A percentile compares a stretch with the other conserved stretches of the same genome.
Conservation (phyloP, 2,113 vertebrate species). For the Microtus montanus region DNA sequence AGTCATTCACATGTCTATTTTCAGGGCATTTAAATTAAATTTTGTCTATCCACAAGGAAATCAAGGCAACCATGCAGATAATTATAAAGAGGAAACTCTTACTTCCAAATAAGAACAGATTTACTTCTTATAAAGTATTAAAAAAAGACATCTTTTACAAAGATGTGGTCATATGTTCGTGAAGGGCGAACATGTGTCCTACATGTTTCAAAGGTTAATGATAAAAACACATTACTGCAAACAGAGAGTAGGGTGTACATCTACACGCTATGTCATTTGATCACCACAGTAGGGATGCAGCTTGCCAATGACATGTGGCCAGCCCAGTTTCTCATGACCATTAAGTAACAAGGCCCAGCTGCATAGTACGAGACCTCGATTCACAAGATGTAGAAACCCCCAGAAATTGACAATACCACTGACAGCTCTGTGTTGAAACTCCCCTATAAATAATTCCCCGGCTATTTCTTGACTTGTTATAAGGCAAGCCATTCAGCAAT, state of each 20-base stretch:
- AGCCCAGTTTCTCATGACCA: slow-evolving; percentile 27
- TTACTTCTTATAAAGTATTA: slow-evolving; percentile 7
- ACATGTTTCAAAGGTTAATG: slow-evolving; percentile 24
- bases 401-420: slow-evolving; percentile 52
- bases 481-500: slow-evolving; percentile 68
- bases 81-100: background rate
- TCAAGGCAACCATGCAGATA: slow-evolving; percentile 9
- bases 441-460: slow-evolving; percentile 68
- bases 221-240: background rate
- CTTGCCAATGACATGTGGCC: background rate
- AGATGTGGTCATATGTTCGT: background rate
- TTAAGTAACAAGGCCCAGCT: slow-evolving; percentile 1
- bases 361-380: background rate
- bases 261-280: background rate
- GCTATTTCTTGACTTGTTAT: slow-evolving; percentile 64
- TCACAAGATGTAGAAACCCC: slow-evolving; percentile 58
- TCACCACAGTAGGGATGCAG: background rate
- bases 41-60: slow-evolving; percentile 27
- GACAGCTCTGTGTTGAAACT: slow-evolving; percentile 15
- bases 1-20: slow-evolving; percentile 50
- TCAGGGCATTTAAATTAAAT: slow-evolving; percentile 14
- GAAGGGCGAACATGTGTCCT: background rate
- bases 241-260: background rate
- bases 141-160: slow-evolving; percentile 26
- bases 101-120: slow-evolving; percentile 38